Evolutionary conservation across 2,888 invertebrate species (phyloP).

Genomic region (Ormyrus rosae): DNA sequence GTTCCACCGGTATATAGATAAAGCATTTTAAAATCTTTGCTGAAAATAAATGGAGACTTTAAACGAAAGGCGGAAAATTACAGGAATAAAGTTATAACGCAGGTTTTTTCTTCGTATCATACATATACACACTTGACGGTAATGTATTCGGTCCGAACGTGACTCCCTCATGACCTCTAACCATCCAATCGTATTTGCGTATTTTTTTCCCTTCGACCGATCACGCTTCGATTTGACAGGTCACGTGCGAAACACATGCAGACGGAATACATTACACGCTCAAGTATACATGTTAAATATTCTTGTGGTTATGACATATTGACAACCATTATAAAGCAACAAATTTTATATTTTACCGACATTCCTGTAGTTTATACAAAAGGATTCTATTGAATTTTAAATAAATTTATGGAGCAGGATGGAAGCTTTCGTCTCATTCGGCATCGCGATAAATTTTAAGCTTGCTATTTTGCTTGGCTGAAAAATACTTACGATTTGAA

Average conservation of each 20-base stretch:
- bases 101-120: constrained; percentile 13
- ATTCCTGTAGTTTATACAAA: too few relatives aligned
- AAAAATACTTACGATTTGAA: constrained; percentile 35
- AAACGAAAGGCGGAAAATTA: neutral
- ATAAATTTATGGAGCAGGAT: too few relatives aligned
- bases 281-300: constrained; percentile 25
- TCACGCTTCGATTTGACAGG: constrained; percentile 49
- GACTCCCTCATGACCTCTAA: constrained; percentile 41
- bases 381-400: too few relatives aligned
- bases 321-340: too few relatives aligned
- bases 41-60: too few relatives aligned
- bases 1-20: too few relatives aligned
- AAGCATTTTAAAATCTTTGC: too few relatives aligned
- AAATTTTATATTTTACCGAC: too few relatives aligned
- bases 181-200: constrained; percentile 41
- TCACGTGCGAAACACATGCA: constrained; percentile 39
- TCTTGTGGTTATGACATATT: neutral
- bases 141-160: constrained; percentile 41
- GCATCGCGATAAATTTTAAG: too few relatives aligned
- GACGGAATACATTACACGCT: constrained; percentile 24
- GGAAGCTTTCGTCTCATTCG: too few relatives aligned
- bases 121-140: constrained; percentile 8
- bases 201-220: constrained; percentile 45
- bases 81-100: neutral
- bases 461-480: too few relatives aligned